phyloP scores from a whole-genome alignment of 2,113 vertebrate genomes.

The Electrona antarctica region DNA sequence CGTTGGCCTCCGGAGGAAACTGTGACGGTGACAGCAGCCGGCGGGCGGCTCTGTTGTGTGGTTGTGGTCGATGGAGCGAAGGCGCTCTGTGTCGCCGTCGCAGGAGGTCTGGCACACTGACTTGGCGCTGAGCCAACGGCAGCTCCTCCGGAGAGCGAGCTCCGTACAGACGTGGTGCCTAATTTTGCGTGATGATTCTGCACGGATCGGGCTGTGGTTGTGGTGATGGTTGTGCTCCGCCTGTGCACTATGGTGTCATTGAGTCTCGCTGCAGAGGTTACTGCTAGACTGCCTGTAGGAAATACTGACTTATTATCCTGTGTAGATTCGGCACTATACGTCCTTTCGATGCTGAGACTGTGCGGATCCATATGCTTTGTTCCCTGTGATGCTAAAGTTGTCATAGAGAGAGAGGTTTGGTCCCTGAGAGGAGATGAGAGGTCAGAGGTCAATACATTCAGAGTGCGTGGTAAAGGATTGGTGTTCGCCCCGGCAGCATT shows the following conservation, averaged over 20 bases:
- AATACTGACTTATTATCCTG: not conserved
- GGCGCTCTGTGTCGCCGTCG: slow-evolving; percentile 10
- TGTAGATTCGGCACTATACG: not conserved
- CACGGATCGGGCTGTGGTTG: slow-evolving; percentile 45
- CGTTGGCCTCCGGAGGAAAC: slow-evolving; percentile 8
- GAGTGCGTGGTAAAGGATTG: slow-evolving; percentile 15
- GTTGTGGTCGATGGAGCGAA: slow-evolving; percentile 8
- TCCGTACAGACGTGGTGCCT: slow-evolving; percentile 46
- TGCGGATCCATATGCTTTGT: not conserved
- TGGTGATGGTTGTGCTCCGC: slow-evolving; percentile 45
- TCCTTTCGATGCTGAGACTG: slow-evolving; percentile 11
- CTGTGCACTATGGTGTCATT: slow-evolving; percentile 25
- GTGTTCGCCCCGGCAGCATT: slow-evolving; percentile 49
- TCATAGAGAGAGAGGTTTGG: not conserved
- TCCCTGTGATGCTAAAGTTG: not conserved
- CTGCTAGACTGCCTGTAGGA: slow-evolving; percentile 6
- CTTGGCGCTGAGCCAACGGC: not conserved
- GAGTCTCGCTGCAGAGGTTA: slow-evolving; percentile 7
- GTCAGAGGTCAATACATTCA: slow-evolving; percentile 10
- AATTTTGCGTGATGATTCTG: slow-evolving; percentile 33
- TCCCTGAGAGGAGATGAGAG: slow-evolving; percentile 3
- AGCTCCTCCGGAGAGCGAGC: slow-evolving; percentile 17
- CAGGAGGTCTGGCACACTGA: slow-evolving; percentile 11
- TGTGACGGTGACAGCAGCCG: not conserved
- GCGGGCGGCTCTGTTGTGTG: slow-evolving; percentile 27